Percentiles rank a stretch among this genome's conserved stretches.
These are phyloP conservation scores for Diaprepes abbreviatus DNA, from an alignment of 2,888 invertebrate species.

Conservation along the genomic window DNA sequence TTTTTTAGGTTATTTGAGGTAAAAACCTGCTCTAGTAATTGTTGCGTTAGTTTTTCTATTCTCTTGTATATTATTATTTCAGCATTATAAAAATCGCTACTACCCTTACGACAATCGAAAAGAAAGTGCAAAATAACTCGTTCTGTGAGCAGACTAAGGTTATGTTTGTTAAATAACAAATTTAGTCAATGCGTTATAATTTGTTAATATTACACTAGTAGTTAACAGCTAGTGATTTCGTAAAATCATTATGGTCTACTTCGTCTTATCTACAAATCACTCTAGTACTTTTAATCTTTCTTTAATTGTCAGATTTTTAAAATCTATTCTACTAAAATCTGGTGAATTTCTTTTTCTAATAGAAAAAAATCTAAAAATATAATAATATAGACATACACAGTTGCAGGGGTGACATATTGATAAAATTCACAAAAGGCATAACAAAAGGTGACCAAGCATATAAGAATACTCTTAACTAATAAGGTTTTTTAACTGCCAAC, in stretches of 20 bases:
- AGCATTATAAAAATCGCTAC: constrained; percentile 19
- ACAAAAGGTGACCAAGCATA: constrained; percentile 30
- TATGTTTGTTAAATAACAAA: neutral
- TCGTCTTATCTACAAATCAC: constrained; percentile 18
- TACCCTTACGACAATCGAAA: neutral
- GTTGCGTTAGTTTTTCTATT: no score
- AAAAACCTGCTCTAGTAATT: no score
- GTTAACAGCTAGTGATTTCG: constrained; percentile 1
- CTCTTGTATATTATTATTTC: no score
- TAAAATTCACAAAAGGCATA: constrained; percentile 53
- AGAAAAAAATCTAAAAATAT: constrained; percentile 42
- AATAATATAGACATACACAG: constrained; percentile 52
- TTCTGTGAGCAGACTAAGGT: neutral
- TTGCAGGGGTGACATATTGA: constrained; percentile 65
- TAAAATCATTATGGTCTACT: constrained; percentile 23
- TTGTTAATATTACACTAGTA: neutral
- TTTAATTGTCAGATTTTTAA: neutral
- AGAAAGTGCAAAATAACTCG: constrained; percentile 2
- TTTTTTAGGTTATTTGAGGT: no score
- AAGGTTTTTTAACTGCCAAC: no score
- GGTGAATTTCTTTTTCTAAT: constrained; percentile 9
- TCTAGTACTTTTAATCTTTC: constrained; percentile 20
- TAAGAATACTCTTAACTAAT: no score
- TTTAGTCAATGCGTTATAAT: neutral
- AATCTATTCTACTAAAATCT: constrained; percentile 27